Evolutionary conservation across 2,888 invertebrate species (phyloP).

Genomic region (Sisyra terminalis): DNA sequence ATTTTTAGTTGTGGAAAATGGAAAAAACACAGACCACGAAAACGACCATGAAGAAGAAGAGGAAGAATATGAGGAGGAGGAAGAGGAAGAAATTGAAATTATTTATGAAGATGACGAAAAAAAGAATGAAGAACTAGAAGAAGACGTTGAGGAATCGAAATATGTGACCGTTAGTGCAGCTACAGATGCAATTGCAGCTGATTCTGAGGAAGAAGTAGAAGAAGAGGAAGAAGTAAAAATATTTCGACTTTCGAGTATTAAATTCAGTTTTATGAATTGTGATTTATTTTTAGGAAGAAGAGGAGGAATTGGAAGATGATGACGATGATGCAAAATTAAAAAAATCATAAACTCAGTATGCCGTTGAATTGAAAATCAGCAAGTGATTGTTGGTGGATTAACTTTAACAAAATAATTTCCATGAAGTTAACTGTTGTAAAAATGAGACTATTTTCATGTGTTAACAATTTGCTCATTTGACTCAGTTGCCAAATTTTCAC

Average conservation of each 20-base stretch:
- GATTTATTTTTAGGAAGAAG: constrained; percentile 10
- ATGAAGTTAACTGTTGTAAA: too few relatives aligned
- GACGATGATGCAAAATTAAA: constrained; percentile 12
- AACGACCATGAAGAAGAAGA: constrained; percentile 24
- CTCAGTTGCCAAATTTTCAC: too few relatives aligned
- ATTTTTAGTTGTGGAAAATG: constrained; percentile 23
- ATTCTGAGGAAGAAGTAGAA: constrained; percentile 12
- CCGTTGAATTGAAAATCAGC: too few relatives aligned
- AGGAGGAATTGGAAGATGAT: constrained; percentile 15
- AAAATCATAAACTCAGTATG: not conserved
- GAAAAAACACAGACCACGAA: constrained; percentile 19
- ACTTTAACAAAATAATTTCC: too few relatives aligned
- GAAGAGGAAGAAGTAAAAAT: constrained; percentile 13
- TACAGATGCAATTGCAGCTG: constrained; percentile 10
- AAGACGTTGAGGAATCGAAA: constrained; percentile 24
- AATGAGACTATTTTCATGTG: too few relatives aligned
- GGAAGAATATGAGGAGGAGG: constrained; percentile 27
- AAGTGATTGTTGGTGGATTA: too few relatives aligned
- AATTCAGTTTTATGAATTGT: too few relatives aligned
- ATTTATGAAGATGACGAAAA: constrained; percentile 23
- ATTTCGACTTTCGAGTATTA: too few relatives aligned
- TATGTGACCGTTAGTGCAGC: constrained; percentile 14
- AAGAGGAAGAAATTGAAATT: constrained; percentile 12
- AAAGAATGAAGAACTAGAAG: constrained; percentile 25
- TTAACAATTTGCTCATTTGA: too few relatives aligned